Conservation (phyloP, 2,888 invertebrate species). For the Synanthedon tipuliformis region DNA sequence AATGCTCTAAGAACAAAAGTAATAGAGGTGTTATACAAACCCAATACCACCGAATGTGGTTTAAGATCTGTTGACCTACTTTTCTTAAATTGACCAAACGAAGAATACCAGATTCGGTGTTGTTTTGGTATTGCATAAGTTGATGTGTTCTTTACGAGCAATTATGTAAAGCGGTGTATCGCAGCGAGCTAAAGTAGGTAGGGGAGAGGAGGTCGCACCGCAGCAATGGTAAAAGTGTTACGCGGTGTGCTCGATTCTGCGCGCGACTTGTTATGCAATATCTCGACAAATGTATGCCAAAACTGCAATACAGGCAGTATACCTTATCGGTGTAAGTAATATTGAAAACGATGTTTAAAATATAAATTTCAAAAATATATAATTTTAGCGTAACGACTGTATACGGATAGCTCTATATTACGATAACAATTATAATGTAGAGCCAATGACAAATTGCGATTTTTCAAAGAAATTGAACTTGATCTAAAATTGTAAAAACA, state of each 20-base stretch:
- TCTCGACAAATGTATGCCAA: slow-evolving; percentile 59
- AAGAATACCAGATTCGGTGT: slow-evolving; percentile 35
- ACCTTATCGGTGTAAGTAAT: neutral
- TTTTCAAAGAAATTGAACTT: too few relatives aligned
- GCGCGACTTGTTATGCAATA: slow-evolving; percentile 45
- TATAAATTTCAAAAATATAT: too few relatives aligned
- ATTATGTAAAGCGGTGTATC: slow-evolving; percentile 62
- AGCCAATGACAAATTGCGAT: too few relatives aligned
- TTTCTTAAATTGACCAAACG: slow-evolving; percentile 27
- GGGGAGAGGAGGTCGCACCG: slow-evolving; percentile 14
- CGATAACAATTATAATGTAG: too few relatives aligned
- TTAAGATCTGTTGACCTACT: slow-evolving; percentile 28
- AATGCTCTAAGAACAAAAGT: too few relatives aligned
- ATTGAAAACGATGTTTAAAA: too few relatives aligned
- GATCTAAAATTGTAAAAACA: too few relatives aligned
- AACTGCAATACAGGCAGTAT: slow-evolving; percentile 47
- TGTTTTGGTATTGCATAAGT: slow-evolving; percentile 54
- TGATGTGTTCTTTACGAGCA: slow-evolving; percentile 53
- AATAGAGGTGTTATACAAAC: too few relatives aligned
- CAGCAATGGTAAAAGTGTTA: slow-evolving; percentile 64
- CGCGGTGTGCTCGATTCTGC: slow-evolving; percentile 53
- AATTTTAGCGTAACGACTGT: too few relatives aligned
- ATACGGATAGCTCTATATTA: too few relatives aligned
- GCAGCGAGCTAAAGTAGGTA: slow-evolving; percentile 42
- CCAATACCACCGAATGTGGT: neutral